phyloP scores from a whole-genome alignment of 1,140 invertebrate genomes.

The Brachionus asplanchnoidis region DNA sequence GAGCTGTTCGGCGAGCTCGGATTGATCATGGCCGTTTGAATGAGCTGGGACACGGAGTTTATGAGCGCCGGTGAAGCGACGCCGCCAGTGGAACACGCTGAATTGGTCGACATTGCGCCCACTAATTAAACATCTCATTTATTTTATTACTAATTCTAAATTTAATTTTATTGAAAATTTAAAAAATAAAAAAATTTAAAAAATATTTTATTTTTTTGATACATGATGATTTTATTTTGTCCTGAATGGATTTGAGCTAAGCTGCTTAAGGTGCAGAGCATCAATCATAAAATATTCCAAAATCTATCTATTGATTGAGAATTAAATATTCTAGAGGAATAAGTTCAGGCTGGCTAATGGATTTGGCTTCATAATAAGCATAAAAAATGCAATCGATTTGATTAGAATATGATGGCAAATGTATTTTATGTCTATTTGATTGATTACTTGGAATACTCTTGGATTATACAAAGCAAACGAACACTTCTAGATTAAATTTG shows the following conservation, averaged over 20 bases:
- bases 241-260: background rate
- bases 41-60: background rate
- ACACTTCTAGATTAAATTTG: background rate
- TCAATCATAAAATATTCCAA: constrained; percentile 1
- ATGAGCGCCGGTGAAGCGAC: background rate
- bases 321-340: background rate
- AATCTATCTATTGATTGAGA: background rate
- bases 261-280: background rate
- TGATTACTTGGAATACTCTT: background rate
- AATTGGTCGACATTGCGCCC: background rate
- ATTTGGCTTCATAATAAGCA: background rate
- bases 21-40: background rate
- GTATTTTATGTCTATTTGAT: background rate
- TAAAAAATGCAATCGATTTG: background rate
- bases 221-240: background rate
- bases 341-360: background rate
- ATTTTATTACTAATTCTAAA: background rate
- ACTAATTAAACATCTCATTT: background rate
- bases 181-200: background rate
- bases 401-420: background rate
- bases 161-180: background rate
- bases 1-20: background rate
- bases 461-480: background rate
- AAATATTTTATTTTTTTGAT: background rate
- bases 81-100: background rate